Percentiles rank a stretch among this genome's conserved stretches.
Evolutionary conservation across 2,888 invertebrate species (phyloP).

Genomic region (Vanessa cardui): DNA sequence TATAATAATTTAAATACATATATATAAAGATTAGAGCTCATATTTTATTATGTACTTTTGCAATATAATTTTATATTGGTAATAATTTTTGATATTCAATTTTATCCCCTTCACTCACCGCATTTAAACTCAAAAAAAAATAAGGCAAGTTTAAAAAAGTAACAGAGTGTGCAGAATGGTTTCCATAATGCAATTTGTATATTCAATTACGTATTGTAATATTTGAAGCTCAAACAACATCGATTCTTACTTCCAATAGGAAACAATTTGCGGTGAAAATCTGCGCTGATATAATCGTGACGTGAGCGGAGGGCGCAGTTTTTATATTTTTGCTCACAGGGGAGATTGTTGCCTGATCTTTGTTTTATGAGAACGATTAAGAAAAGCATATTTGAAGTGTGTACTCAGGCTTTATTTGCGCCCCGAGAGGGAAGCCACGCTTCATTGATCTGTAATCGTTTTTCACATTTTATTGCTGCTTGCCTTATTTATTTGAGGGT

Average conservation of each 20-base stretch:
- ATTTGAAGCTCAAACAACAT: slow-evolving; percentile 68
- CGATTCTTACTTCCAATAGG: slow-evolving; percentile 64
- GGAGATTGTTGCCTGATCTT: slow-evolving; percentile 78
- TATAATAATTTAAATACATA: no score
- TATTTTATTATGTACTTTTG: no score
- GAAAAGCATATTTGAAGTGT: slow-evolving; percentile 84
- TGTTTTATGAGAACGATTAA: slow-evolving; percentile 84
- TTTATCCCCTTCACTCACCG: background rate
- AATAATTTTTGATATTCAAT: no score
- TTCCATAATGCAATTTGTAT: slow-evolving; percentile 58
- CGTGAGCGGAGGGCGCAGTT: slow-evolving; percentile 75
- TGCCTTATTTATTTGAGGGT: slow-evolving; percentile 64
- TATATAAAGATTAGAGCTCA: no score
- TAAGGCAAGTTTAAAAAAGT: slow-evolving; percentile 20
- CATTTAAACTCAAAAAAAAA: slow-evolving; percentile 4
- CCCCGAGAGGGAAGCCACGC: slow-evolving; percentile 76
- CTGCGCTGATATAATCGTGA: slow-evolving; percentile 66
- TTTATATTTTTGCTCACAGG: slow-evolving; percentile 67
- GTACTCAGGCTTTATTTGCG: slow-evolving; percentile 80
- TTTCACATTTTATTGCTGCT: slow-evolving; percentile 77
- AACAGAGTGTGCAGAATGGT: slow-evolving; percentile 54
- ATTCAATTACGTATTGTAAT: slow-evolving; percentile 64
- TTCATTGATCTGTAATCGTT: slow-evolving; percentile 83
- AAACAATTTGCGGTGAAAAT: slow-evolving; percentile 78
- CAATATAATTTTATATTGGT: no score